These are phyloP conservation scores for Nephrotoma guestfalica DNA, from an alignment of 2,888 invertebrate species.

Conservation along the genomic window DNA sequence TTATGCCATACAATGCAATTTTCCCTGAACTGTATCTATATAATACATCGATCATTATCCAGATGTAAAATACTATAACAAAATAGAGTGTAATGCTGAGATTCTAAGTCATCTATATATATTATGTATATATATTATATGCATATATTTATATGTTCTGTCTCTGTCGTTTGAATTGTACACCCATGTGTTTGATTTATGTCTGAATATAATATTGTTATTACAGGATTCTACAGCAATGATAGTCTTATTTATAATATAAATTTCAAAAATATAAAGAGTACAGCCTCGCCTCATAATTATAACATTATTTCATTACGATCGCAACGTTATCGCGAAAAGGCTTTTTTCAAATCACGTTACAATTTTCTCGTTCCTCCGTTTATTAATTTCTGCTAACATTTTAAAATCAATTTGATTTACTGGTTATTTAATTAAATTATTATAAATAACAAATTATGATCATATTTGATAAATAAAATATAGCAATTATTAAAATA, in stretches of 20 bases:
- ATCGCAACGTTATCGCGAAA: no score
- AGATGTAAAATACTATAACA: background rate
- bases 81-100: background rate
- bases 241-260: background rate
- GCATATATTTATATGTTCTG: background rate
- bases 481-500: no score
- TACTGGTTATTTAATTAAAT: no score
- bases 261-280: background rate
- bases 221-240: background rate
- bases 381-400: no score
- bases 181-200: background rate
- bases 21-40: background rate
- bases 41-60: background rate
- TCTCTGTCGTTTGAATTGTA: background rate
- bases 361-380: no score
- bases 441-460: no score
- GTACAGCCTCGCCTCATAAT: no score
- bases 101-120: background rate
- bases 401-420: no score
- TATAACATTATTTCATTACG: no score
- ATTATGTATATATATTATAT: background rate
- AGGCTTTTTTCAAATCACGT: no score
- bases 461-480: no score
- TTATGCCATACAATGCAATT: background rate
- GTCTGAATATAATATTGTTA: background rate